phyloP scores from a whole-genome alignment of 2,888 invertebrate genomes.

The Cataglyphis cursor region DNA sequence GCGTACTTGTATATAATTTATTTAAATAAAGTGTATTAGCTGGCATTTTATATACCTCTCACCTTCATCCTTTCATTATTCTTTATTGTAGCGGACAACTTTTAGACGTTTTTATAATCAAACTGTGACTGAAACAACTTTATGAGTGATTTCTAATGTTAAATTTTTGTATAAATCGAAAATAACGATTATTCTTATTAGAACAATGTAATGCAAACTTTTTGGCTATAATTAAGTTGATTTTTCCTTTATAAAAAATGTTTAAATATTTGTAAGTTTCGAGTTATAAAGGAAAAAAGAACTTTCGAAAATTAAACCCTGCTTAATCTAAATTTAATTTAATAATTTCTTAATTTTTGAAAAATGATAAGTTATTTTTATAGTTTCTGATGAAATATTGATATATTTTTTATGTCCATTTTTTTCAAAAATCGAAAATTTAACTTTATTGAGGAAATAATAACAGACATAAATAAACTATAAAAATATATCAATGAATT shows the following conservation, averaged over 20 bases:
- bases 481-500: background rate
- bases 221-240: background rate
- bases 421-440: too few relatives aligned
- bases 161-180: background rate
- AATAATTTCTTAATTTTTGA: background rate
- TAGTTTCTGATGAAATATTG: background rate
- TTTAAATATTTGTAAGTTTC: background rate
- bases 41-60: slow-evolving; percentile 24
- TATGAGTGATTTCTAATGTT: background rate
- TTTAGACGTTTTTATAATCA: background rate
- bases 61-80: background rate
- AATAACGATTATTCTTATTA: background rate
- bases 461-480: background rate
- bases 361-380: background rate
- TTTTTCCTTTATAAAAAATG: background rate
- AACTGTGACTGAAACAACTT: background rate
- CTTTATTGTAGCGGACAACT: background rate
- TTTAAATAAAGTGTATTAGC: slow-evolving; percentile 83
- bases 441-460: background rate
- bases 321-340: background rate
- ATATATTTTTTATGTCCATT: background rate
- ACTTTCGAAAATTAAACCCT: background rate
- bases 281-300: background rate
- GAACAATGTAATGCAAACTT: background rate
- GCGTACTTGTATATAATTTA: slow-evolving; percentile 84